Evolutionary conservation across 2,113 vertebrate species (phyloP), one percentile per base, ranked within the genome.

Genomic region (Zosterops borbonicus): DNA sequence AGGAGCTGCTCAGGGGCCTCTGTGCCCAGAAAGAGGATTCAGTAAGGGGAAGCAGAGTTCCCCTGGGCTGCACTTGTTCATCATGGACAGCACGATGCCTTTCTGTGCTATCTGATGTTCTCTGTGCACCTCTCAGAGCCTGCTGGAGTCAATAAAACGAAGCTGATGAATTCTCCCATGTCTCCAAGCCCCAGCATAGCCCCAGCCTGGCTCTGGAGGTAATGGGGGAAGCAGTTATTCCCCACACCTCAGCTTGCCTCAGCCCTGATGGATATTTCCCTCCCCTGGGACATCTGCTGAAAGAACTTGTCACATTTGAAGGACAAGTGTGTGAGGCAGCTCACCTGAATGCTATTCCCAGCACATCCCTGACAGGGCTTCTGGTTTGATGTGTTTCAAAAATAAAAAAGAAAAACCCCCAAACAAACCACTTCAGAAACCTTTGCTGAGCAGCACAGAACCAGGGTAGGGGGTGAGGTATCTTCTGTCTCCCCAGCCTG

Each of bases 1-100:
- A n/a, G 28, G 55, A 21, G 33, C 69, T 42, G 12, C n/a, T 68
- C 27, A 33, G 63, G n/a, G 31, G 5, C 18, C 4, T 35, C 65
- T 49, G 37, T 35, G 25, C 50, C 42, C 7, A 14, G 29, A 29
- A 44, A 77, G 22, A 21, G 33, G 19, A 8, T 4, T 56, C 1
- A 0, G 37, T 17, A 56, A 23, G 60, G 84, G 37, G 2, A 27
- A 5, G 5, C 3, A 76, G 14, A 59, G 9, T 18, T 20, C 7
- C 17, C 33, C 19, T 1, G 12, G 53, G 24, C 65, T 83, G 53
- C 1, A 0, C 12, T 58, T 10, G 27, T 62, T 70, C 39, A 21
- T 44, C 37, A 39, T 1, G 12, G 37, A 2, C 18, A 24, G 35
- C 41, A 53, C 0, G 0, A 6, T 23, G 29, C 5, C 6, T 41